phyloP scores from a whole-genome alignment of 1,140 invertebrate genomes.

The Drosophila chauvacae region DNA sequence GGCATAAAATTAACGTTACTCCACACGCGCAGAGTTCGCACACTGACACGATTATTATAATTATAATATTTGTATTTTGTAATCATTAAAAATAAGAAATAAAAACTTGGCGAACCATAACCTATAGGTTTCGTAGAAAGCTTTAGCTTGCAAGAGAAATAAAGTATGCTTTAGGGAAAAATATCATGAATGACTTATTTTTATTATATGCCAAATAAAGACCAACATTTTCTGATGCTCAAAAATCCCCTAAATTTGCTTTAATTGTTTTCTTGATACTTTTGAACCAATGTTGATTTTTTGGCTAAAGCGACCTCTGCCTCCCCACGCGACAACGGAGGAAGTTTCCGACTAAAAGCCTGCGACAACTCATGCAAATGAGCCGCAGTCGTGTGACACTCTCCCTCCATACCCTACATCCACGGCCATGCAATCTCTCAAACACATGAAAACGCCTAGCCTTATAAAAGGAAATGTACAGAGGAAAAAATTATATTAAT shows the following conservation, averaged over 20 bases:
- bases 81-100: neutral
- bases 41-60: conserved; percentile 27
- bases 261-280: conserved; percentile 42
- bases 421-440: conserved; percentile 30
- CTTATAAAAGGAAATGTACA: conserved; percentile 49
- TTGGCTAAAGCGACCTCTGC: conserved; percentile 42
- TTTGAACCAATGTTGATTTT: conserved; percentile 56
- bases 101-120: neutral
- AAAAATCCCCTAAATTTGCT: conserved; percentile 7
- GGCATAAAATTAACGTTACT: conserved; percentile 76
- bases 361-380: conserved; percentile 81
- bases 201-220: neutral
- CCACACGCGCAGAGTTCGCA: conserved; percentile 40
- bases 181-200: neutral
- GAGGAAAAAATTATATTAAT: neutral
- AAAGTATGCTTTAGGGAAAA: too few relatives aligned
- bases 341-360: conserved; percentile 75
- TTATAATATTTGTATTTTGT: neutral
- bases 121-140: neutral
- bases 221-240: too few relatives aligned
- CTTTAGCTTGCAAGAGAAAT: neutral
- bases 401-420: neutral
- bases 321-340: conserved; percentile 37
- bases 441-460: conserved; percentile 56
- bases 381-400: conserved; percentile 67